phyloP scores from a whole-genome alignment of 2,888 invertebrate species.

The Punctoribates punctum region DNA sequence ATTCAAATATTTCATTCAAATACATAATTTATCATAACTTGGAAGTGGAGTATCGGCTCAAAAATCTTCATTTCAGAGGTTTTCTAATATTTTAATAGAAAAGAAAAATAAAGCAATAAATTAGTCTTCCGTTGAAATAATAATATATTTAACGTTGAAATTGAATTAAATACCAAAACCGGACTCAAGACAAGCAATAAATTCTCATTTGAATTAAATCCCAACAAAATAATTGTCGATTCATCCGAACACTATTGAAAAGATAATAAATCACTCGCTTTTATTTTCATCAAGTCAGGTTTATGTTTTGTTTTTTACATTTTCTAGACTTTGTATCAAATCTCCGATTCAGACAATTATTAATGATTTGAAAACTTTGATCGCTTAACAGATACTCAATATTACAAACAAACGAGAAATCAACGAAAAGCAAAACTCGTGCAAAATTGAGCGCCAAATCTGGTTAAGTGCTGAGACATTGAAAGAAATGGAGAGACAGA shows the following conservation, averaged over 20 bases:
- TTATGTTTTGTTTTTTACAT: too few relatives aligned
- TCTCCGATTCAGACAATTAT: not conserved
- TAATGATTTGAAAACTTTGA: not conserved
- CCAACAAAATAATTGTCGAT: too few relatives aligned
- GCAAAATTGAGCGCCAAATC: slow-evolving; percentile 32
- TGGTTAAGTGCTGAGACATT: not conserved
- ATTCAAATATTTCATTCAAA: not conserved
- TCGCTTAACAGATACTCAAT: not conserved
- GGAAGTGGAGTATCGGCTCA: not conserved
- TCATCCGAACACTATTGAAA: too few relatives aligned
- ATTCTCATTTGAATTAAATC: too few relatives aligned
- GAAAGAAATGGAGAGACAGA: slow-evolving; percentile 7
- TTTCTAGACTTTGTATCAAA: not conserved
- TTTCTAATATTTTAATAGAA: not conserved
- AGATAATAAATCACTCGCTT: too few relatives aligned
- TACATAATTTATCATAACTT: not conserved
- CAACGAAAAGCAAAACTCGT: not conserved
- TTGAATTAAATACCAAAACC: too few relatives aligned
- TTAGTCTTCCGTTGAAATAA: not conserved
- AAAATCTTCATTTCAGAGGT: not conserved
- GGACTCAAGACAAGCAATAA: too few relatives aligned
- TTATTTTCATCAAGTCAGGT: too few relatives aligned
- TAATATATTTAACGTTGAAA: too few relatives aligned
- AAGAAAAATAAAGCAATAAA: not conserved
- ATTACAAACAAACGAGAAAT: not conserved